Percentiles rank a stretch among this genome's conserved stretches.
These are phyloP conservation scores for Chalcosyrphus nemorum DNA, from an alignment of 2,888 invertebrate species.

Conservation along the genomic window DNA sequence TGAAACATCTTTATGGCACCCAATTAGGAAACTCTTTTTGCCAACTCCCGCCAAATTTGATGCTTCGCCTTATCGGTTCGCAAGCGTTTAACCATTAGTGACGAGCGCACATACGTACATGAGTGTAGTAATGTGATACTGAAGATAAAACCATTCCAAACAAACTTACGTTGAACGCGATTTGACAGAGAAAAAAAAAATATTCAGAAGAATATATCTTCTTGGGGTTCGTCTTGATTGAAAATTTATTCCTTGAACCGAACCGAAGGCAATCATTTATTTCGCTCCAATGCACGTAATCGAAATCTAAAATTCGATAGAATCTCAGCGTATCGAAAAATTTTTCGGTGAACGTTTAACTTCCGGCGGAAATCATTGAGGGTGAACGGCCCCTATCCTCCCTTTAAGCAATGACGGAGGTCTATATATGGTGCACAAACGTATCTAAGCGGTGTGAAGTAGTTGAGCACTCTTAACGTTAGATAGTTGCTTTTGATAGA, in stretches of 20 bases:
- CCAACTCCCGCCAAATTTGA: constrained; percentile 38
- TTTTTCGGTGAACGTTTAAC: constrained; percentile 57
- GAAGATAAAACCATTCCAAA: constrained; percentile 58
- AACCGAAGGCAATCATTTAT: constrained; percentile 72
- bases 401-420: constrained; percentile 15
- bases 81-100: constrained; percentile 64
- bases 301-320: constrained; percentile 72
- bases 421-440: constrained; percentile 21
- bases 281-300: constrained; percentile 67
- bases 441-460: constrained; percentile 27
- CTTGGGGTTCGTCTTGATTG: constrained; percentile 67
- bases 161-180: constrained; percentile 35
- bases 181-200: constrained; percentile 51
- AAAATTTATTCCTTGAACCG: constrained; percentile 73
- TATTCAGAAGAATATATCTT: constrained; percentile 51
- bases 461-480: constrained; percentile 28
- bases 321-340: constrained; percentile 49
- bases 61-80: constrained; percentile 48
- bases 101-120: constrained; percentile 32
- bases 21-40: constrained; percentile 68
- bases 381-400: constrained; percentile 49
- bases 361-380: constrained; percentile 61
- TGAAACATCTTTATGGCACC: constrained; percentile 62
- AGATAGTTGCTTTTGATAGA: neutral
- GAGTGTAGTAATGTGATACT: constrained; percentile 43